Evolutionary conservation across 2,113 vertebrate species (phyloP).

Genomic region (Actenoides lindsayi): DNA sequence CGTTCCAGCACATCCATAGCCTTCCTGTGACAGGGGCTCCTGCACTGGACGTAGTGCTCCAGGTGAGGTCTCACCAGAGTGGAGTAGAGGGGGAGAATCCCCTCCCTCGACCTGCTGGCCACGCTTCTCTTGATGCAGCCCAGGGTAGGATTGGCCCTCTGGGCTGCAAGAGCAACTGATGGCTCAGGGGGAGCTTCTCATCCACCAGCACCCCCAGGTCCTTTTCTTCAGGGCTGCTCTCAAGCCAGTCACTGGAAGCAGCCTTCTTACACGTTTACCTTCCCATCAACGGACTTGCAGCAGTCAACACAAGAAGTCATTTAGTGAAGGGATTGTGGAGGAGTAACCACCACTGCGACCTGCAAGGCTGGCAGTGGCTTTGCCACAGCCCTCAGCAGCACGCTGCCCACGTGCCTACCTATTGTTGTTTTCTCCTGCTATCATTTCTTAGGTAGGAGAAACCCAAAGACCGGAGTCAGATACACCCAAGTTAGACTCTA

Average conservation of each 20-base stretch:
- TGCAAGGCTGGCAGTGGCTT: background rate
- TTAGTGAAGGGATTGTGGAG: background rate
- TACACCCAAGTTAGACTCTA: background rate
- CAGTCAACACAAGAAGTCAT: background rate
- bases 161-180: too few species aligned
- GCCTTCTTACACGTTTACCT: background rate
- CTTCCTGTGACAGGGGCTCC: too few species aligned
- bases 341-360: background rate
- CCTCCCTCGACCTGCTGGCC: too few species aligned
- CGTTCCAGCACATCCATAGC: too few species aligned
- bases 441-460: background rate
- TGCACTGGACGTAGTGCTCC: too few species aligned
- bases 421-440: accelerated
- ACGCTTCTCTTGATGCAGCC: too few species aligned
- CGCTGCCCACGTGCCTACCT: accelerated
- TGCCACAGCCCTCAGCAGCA: background rate
- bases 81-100: too few species aligned
- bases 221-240: too few species aligned
- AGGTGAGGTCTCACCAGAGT: too few species aligned
- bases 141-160: too few species aligned
- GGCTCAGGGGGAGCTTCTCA: too few species aligned
- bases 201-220: too few species aligned
- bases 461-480: background rate
- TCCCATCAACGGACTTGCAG: background rate
- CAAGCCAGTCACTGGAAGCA: background rate